A percentile compares a stretch with the other conserved stretches of the same genome.
phyloP scores from a whole-genome alignment of 2,113 vertebrate genomes.

The Dromaius novaehollandiae region DNA sequence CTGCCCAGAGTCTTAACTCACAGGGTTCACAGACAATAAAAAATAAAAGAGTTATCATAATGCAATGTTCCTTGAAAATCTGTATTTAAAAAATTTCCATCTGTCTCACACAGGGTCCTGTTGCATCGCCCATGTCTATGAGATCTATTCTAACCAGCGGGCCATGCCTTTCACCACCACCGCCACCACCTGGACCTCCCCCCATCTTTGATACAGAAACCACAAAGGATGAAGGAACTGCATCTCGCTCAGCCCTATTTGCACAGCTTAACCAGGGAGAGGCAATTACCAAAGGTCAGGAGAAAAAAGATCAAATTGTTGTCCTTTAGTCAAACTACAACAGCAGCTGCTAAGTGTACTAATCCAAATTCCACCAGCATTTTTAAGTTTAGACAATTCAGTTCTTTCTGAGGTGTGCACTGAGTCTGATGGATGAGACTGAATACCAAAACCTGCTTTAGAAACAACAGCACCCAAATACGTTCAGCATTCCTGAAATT shows the following conservation, averaged over 20 bases:
- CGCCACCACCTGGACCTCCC: constrained; percentile 82
- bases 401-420: background rate
- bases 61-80: background rate
- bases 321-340: background rate
- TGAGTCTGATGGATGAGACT: background rate
- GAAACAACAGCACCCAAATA: background rate
- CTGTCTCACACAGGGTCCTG: constrained; percentile 82
- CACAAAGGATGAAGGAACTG: constrained; percentile 63
- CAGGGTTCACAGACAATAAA: background rate
- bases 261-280: constrained; percentile 95
- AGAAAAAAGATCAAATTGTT: background rate
- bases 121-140: constrained; percentile 77
- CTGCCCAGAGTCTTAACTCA: background rate
- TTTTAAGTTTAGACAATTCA: background rate
- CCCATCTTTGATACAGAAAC: constrained; percentile 76
- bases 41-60: background rate
- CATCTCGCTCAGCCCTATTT: constrained; percentile 88
- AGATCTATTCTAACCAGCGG: constrained; percentile 56
- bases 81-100: background rate
- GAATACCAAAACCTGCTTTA: background rate
- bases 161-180: constrained; percentile 70
- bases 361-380: background rate
- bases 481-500: background rate
- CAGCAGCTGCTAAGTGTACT: background rate
- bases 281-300: constrained; percentile 90